A percentile compares a stretch with the other conserved stretches of the same genome.
These are phyloP conservation scores for Pheosia gnoma DNA, from an alignment of 2,888 invertebrate species.

Conservation along the genomic window DNA sequence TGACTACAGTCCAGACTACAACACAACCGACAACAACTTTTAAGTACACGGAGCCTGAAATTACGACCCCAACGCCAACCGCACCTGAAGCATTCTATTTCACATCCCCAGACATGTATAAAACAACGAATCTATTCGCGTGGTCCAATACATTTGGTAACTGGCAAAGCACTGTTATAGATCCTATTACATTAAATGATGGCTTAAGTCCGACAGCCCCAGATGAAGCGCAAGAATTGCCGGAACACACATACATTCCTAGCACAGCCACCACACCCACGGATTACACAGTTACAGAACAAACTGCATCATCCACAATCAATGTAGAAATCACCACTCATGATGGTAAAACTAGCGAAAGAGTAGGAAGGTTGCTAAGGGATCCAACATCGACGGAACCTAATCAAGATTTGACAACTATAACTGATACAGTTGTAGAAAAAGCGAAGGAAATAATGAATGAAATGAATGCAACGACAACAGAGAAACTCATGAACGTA, in stretches of 20 bases:
- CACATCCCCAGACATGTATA: conserved; percentile 70
- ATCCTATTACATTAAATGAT: conserved; percentile 89
- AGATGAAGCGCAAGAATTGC: conserved; percentile 53
- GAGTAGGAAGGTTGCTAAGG: conserved; percentile 65
- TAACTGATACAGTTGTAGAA: conserved; percentile 86
- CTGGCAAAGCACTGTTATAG: conserved; percentile 88
- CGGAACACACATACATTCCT: conserved; percentile 57
- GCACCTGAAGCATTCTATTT: conserved; percentile 53
- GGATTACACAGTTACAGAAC: conserved; percentile 61
- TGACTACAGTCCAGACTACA: conserved; percentile 60
- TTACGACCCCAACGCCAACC: conserved; percentile 57
- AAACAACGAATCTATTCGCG: conserved; percentile 74
- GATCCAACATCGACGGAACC: conserved; percentile 70
- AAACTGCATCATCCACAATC: conserved; percentile 60
- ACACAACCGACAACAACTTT: conserved; percentile 57
- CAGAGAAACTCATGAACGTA: conserved; percentile 89
- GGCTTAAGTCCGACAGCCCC: conserved; percentile 77
- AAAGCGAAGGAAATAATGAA: conserved; percentile 91
- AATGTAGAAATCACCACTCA: conserved; percentile 58
- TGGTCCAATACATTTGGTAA: conserved; percentile 76
- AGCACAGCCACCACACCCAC: conserved; percentile 58
- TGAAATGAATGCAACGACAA: conserved; percentile 89
- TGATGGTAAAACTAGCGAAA: conserved; percentile 51
- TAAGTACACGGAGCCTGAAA: conserved; percentile 50
- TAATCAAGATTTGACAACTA: conserved; percentile 86